Percentiles rank a stretch among this genome's conserved stretches.
phyloP scores from a whole-genome alignment of 2,888 invertebrate genomes.

The Pammene aurita region DNA sequence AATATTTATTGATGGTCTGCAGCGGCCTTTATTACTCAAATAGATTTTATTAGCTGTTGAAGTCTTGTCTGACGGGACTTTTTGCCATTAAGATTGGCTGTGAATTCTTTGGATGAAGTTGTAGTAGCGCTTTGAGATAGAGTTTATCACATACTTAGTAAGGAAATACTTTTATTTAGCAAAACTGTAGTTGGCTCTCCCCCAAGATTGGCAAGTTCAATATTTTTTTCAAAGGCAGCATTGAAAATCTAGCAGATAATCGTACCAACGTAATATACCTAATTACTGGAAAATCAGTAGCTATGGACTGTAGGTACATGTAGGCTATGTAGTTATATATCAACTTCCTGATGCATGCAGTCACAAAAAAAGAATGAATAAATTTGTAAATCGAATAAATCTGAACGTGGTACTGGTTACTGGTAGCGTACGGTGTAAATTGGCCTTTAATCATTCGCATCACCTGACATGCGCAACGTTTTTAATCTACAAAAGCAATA shows the following conservation, averaged over 20 bases:
- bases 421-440: no score
- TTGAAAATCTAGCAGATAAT: neutral
- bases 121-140: neutral
- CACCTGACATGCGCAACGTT: no score
- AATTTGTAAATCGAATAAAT: no score
- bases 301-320: no score
- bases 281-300: neutral
- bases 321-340: no score
- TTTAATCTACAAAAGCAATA: neutral
- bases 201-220: neutral
- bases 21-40: slow-evolving; percentile 4
- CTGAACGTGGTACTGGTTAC: no score
- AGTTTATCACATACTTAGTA: slow-evolving; percentile 15
- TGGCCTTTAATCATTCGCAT: no score
- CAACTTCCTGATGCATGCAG: no score
- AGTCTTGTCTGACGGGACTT: slow-evolving; percentile 25
- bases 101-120: slow-evolving; percentile 10
- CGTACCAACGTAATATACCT: no score
- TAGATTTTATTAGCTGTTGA: slow-evolving; percentile 37
- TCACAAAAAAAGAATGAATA: no score
- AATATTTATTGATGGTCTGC: slow-evolving; percentile 8
- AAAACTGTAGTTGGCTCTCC: neutral
- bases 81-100: slow-evolving; percentile 29
- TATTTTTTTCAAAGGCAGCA: neutral
- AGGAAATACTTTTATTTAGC: slow-evolving; percentile 12